A percentile compares a stretch with the other conserved stretches of the same genome.
phyloP scores from a whole-genome alignment of 2,888 invertebrate genomes.

The Cerceris ruficornis region DNA sequence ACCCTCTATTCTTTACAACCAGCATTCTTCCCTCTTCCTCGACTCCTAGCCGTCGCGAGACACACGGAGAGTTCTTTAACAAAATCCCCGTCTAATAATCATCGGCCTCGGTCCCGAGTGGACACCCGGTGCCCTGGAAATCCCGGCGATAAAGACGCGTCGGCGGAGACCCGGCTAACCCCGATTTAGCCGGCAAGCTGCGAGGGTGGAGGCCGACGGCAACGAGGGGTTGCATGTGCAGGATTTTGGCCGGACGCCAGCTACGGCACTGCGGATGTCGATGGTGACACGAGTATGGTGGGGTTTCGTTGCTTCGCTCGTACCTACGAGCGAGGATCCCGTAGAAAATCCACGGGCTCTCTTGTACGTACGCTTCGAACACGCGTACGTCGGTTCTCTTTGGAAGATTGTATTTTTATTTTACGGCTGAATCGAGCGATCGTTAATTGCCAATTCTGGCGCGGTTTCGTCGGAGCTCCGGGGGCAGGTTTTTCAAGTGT shows the following conservation, averaged over 20 bases:
- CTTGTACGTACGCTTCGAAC: neutral
- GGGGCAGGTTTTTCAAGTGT: no score
- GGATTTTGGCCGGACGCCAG: constrained; percentile 76
- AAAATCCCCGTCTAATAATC: constrained; percentile 39
- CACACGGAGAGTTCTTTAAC: constrained; percentile 23
- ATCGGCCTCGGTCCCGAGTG: constrained; percentile 25
- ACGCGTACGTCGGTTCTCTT: neutral
- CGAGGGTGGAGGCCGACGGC: constrained; percentile 50
- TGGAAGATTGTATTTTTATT: constrained; percentile 17
- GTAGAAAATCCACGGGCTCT: constrained; percentile 10
- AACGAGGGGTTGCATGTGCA: constrained; percentile 52
- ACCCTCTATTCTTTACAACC: constrained; percentile 12
- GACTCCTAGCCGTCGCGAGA: constrained; percentile 6
- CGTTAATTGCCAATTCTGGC: neutral
- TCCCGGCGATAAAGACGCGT: constrained; percentile 60
- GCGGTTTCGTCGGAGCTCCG: neutral
- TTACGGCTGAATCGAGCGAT: neutral
- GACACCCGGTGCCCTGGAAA: constrained; percentile 46
- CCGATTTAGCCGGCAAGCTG: constrained; percentile 59
- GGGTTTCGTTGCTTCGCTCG: constrained; percentile 39
- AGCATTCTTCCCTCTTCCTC: neutral
- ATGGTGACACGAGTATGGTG: constrained; percentile 66
- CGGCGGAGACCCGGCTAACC: constrained; percentile 62
- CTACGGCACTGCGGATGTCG: constrained; percentile 80
- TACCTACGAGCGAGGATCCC: constrained; percentile 7